A percentile compares a stretch with the other conserved stretches of the same genome.
Conservation (phyloP, 2,797 vertebrate genomes). For the Girardinus metallicus region DNA sequence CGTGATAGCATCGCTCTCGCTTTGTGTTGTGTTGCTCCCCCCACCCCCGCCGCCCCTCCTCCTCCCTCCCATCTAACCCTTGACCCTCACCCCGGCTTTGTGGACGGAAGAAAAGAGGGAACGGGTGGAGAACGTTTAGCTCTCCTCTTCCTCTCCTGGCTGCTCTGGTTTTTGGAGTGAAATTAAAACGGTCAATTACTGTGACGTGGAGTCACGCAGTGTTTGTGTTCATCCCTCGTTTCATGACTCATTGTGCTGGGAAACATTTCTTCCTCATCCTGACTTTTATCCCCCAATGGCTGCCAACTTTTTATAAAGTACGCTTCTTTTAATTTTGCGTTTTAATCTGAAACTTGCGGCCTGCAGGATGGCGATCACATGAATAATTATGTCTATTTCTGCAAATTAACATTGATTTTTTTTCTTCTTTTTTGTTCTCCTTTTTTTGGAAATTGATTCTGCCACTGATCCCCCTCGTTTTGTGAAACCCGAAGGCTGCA, state of each 20-base stretch:
- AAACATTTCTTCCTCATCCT: not conserved
- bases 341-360: conserved; percentile 6
- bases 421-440: conserved; percentile 11
- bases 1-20: conserved; percentile 59
- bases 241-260: conserved; percentile 42
- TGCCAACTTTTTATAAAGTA: conserved; percentile 25
- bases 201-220: conserved; percentile 39
- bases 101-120: not conserved
- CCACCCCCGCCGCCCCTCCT: not conserved
- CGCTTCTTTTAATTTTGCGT: too few species aligned
- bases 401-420: conserved; percentile 67
- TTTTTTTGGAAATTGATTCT: conserved; percentile 61
- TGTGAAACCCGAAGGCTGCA: conserved; percentile 60
- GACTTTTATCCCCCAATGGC: not conserved
- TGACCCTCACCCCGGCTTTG: conserved; percentile 43
- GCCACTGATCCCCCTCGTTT: conserved; percentile 59
- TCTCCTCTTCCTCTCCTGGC: not conserved
- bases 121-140: not conserved
- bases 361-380: conserved; percentile 25
- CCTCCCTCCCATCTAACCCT: conserved; percentile 40
- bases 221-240: conserved; percentile 49
- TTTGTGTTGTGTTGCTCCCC: conserved; percentile 48
- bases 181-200: conserved; percentile 38
- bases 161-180: not conserved
- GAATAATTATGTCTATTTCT: conserved; percentile 62